Conservation (phyloP, 2,888 invertebrate genomes). For the Linyphia triangularis region DNA sequence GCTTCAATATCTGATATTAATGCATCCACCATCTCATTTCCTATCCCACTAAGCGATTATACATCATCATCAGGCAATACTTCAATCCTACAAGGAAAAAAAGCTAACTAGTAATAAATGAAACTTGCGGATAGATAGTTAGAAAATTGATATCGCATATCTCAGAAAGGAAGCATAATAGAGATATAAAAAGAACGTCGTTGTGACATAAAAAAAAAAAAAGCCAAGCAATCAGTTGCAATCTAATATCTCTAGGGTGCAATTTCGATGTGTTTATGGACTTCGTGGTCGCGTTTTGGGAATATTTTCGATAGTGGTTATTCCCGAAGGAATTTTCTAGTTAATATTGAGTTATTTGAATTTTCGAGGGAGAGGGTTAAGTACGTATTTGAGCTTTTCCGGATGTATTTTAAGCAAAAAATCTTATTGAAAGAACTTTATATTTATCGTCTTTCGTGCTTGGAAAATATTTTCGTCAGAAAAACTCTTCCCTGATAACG, state of each 20-base stretch:
- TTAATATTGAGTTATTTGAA: background rate
- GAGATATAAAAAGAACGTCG: background rate
- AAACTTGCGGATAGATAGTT: background rate
- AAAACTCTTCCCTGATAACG: no score
- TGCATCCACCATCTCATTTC: no score
- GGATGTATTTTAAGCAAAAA: no score
- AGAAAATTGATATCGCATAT: background rate
- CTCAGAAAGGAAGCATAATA: background rate
- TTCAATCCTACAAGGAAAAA: background rate
- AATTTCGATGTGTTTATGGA: slow-evolving; percentile 45
- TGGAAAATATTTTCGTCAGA: no score
- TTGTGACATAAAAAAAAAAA: no score
- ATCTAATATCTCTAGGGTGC: background rate
- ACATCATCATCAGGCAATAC: no score
- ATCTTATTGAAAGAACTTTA: no score
- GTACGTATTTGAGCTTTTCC: background rate
- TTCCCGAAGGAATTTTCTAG: background rate
- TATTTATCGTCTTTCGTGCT: no score
- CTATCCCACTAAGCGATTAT: no score
- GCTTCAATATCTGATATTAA: no score
- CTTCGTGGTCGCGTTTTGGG: slow-evolving; percentile 1
- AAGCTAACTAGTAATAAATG: background rate
- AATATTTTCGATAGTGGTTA: background rate
- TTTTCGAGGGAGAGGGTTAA: background rate
- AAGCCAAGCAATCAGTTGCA: slow-evolving; percentile 11